Percentiles rank a stretch among this genome's conserved stretches.
Evolutionary conservation across 2,113 vertebrate genomes (phyloP).

Genomic region (Aphyosemion australe): DNA sequence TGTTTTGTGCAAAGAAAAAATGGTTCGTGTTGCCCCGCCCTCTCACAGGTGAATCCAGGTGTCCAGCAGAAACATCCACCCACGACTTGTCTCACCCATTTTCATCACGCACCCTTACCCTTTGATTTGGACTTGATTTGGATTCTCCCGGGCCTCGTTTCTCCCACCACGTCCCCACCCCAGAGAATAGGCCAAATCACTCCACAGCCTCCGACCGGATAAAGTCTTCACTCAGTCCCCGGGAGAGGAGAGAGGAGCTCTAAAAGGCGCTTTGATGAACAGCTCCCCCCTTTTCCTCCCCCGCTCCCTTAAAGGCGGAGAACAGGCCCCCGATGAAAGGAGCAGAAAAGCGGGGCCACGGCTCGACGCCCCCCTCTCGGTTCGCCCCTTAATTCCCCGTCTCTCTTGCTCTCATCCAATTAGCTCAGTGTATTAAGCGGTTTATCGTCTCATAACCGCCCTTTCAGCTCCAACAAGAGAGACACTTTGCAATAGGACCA

Average conservation of each 20-base stretch:
- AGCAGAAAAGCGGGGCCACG: slow-evolving; percentile 90
- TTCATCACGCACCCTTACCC: slow-evolving; percentile 45
- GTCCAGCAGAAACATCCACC: slow-evolving; percentile 33
- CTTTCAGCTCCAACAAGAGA: slow-evolving; percentile 99
- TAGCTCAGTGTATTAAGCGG: slow-evolving; percentile 99
- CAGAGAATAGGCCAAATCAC: slow-evolving; percentile 80
- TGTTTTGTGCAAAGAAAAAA: neutral
- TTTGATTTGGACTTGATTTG: slow-evolving; percentile 78
- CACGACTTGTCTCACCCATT: slow-evolving; percentile 45
- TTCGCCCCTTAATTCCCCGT: slow-evolving; percentile 96
- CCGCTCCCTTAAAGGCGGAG: slow-evolving; percentile 73
- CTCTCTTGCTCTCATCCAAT: slow-evolving; percentile 99
- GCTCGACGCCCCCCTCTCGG: slow-evolving; percentile 91
- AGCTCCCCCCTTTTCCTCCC: slow-evolving; percentile 67
- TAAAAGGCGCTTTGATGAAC: slow-evolving; percentile 93
- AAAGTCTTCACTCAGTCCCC: slow-evolving; percentile 71
- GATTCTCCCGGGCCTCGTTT: slow-evolving; percentile 69
- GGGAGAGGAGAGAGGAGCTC: slow-evolving; percentile 69
- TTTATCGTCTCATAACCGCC: slow-evolving; percentile 99
- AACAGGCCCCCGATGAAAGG: slow-evolving; percentile 83
- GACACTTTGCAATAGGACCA: slow-evolving; percentile 99
- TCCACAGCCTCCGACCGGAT: slow-evolving; percentile 67
- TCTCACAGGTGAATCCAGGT: slow-evolving; percentile 54
- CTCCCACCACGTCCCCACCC: slow-evolving; percentile 61
- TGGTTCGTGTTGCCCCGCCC: neutral